Base-by-base conservation (phyloP, 2,888 invertebrate species). In the Tetranychus piercei region DNA sequence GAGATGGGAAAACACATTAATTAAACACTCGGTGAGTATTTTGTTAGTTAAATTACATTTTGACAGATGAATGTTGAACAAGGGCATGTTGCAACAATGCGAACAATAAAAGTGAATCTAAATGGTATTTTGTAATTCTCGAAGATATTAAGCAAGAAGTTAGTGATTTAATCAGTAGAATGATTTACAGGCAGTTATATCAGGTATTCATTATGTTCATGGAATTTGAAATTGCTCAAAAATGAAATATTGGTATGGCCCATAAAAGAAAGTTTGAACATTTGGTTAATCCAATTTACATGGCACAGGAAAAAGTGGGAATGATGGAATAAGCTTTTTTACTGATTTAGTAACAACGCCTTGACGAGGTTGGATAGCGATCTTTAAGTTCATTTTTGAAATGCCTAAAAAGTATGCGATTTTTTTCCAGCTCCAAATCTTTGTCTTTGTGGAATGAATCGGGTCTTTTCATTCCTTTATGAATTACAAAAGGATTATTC, bases 401-500 rank as follows among this genome's bases (percentile, higher is more conserved):
- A 78, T 84, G 83, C 73, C 84, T 79, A 79, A 84, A 86, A 55
- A 85, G 81, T 72, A 82, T 78, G 75, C 84, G 80, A 79, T 86
- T 86, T 73, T 80, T 79, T 76, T 84, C 82, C 77, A 83, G 83
- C 76, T 86, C 85, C 43, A 80, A 78, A 73, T 83, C 82, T 79
- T 85, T 85, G 15, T 81, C 81, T 3, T 79, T 78, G 78, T 86
- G 85, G 79, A 86, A 86, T 6, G 81, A 80, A 2, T 79, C 79
- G 2, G 80, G 75, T 9, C 81, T 82, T 80, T 86, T 86, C 79
- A 84, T 84, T n/a, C 86, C 86, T 73, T 80, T 80, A 79, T 86
- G 86, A 11, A 86, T 81, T 15, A 86, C 80, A 80, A 86, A 86
- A 1, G 84, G 86, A 78, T 84, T 84, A 81, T 85, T 84, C 73